Percentiles rank a stretch among this genome's conserved stretches.
Conservation (phyloP, 2,888 invertebrate genomes). For the Steinernema scapterisci region DNA sequence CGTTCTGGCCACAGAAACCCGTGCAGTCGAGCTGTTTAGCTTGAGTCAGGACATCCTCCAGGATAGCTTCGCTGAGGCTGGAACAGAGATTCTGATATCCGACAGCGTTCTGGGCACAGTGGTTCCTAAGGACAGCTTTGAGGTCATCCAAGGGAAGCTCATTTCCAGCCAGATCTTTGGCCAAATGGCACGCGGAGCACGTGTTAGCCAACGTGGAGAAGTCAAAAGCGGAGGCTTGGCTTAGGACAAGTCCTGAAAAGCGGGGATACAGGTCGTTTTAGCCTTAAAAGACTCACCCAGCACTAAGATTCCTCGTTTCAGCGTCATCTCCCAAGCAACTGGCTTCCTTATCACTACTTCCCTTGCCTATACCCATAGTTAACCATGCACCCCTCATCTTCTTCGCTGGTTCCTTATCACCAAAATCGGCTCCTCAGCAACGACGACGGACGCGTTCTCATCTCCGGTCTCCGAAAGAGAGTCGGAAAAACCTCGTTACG, state of each 20-base stretch:
- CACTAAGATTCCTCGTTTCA: background rate
- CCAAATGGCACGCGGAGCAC: background rate
- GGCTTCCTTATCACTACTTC: background rate
- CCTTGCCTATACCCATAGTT: conserved; percentile 20
- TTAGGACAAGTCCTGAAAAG: background rate
- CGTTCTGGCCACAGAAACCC: background rate
- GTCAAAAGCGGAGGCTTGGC: background rate
- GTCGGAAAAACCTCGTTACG: background rate
- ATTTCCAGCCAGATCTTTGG: background rate
- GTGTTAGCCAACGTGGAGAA: background rate
- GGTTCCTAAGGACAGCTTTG: background rate
- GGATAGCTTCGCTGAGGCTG: no score
- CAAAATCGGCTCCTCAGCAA: background rate
- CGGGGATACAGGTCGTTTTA: background rate
- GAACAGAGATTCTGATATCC: no score
- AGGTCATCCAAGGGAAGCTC: background rate
- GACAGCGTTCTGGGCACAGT: background rate
- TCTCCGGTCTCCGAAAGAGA: background rate
- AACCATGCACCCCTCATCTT: no score
- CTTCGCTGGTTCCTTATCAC: conserved; percentile 3
- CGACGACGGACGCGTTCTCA: no score
- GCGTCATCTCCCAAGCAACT: background rate
- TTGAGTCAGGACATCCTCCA: no score
- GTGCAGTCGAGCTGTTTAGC: background rate
- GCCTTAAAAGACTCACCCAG: background rate